These are phyloP conservation scores for Pterostichus niger DNA, from an alignment of 2,888 invertebrate genomes.

Conservation along the genomic window DNA sequence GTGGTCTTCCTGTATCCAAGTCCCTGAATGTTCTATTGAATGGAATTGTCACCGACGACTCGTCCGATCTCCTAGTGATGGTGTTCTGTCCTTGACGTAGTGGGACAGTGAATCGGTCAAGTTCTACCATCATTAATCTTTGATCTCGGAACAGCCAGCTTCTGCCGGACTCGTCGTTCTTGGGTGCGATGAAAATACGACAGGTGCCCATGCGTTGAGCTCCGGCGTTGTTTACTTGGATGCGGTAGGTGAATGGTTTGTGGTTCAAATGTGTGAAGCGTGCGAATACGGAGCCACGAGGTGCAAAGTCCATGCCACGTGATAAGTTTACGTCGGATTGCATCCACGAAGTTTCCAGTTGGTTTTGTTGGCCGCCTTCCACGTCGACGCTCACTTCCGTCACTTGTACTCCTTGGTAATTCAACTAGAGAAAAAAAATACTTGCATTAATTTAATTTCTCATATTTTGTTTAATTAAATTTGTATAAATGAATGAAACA, in stretches of 20 bases:
- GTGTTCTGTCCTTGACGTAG: conserved; percentile 85
- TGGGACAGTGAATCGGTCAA: conserved; percentile 85
- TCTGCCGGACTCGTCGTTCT: conserved; percentile 81
- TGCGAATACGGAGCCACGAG: conserved; percentile 86
- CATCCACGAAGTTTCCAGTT: conserved; percentile 87
- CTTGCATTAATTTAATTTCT: not conserved
- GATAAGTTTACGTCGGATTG: conserved; percentile 88
- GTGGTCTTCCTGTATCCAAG: conserved; percentile 80
- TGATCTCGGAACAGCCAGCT: conserved; percentile 83
- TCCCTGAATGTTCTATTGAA: conserved; percentile 90
- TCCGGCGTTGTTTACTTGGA: conserved; percentile 75
- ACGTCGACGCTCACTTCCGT: conserved; percentile 79
- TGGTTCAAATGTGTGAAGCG: conserved; percentile 90
- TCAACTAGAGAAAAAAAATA: conserved; percentile 77
- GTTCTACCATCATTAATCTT: conserved; percentile 84
- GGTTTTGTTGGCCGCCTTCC: conserved; percentile 79
- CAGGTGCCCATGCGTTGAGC: conserved; percentile 81
- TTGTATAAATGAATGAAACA: no score
- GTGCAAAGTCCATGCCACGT: conserved; percentile 90
- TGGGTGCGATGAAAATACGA: conserved; percentile 85
- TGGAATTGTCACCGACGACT: conserved; percentile 90
- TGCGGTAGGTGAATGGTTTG: conserved; percentile 83
- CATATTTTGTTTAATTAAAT: no score
- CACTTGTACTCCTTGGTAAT: conserved; percentile 83
- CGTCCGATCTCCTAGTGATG: conserved; percentile 82